Conservation (phyloP, 2,113 vertebrate species). For the Thamnaconus septentrionalis region DNA sequence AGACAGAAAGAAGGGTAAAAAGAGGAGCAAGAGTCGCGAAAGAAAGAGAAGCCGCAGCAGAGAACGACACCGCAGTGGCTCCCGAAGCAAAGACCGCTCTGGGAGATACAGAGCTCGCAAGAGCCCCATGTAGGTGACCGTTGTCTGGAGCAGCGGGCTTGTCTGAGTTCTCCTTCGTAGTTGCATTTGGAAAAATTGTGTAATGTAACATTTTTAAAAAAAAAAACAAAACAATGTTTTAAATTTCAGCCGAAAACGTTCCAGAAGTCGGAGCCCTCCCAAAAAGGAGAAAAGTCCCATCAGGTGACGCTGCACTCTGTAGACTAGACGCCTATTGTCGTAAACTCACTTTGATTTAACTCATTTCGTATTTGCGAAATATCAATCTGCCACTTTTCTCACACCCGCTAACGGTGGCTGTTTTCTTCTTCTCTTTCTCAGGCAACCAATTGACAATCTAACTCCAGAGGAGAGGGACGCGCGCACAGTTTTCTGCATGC, state of each 20-base stretch:
- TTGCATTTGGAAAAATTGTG: too few species aligned
- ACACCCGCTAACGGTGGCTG: too few species aligned
- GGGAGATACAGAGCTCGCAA: slow-evolving; percentile 83
- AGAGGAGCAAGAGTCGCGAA: slow-evolving; percentile 89
- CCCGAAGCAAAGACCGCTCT: slow-evolving; percentile 87
- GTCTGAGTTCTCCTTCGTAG: too few species aligned
- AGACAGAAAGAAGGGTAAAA: slow-evolving; percentile 88
- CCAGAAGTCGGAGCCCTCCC: slow-evolving; percentile 91
- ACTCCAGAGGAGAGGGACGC: slow-evolving; percentile 97
- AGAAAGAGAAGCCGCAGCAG: slow-evolving; percentile 88
- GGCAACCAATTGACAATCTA: slow-evolving; percentile 96
- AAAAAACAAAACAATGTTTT: neutral
- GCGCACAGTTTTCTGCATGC: slow-evolving; percentile 98
- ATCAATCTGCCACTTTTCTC: too few species aligned
- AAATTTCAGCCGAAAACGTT: slow-evolving; percentile 82
- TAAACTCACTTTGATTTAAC: too few species aligned
- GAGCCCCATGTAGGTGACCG: slow-evolving; percentile 88
- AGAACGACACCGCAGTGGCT: slow-evolving; percentile 88
- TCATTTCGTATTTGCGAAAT: too few species aligned
- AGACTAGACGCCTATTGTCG: too few species aligned
- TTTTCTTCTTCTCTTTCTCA: slow-evolving; percentile 44
- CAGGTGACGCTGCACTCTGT: slow-evolving; percentile 72
- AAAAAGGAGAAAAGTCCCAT: slow-evolving; percentile 97
- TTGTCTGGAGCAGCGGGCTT: neutral
- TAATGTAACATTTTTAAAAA: too few species aligned